Conservation (phyloP, 2,113 vertebrate species). For the Procavia capensis region DNA sequence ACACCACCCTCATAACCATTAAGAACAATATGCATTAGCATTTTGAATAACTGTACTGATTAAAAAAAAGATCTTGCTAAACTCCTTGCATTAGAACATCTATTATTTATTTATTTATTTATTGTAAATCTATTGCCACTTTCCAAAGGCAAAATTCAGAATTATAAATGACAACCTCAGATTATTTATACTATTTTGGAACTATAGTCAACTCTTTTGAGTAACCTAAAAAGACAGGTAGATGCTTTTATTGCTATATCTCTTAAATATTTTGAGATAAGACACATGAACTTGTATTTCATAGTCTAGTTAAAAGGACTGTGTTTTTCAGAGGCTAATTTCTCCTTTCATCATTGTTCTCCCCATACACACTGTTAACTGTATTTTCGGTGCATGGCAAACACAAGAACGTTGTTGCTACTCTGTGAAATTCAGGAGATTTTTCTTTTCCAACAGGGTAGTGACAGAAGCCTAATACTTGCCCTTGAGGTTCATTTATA, state of each 20-base stretch:
- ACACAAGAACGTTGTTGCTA: constrained; percentile 63
- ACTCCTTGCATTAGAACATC: constrained; percentile 29
- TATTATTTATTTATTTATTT: constrained; percentile 50
- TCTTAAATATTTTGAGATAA: constrained; percentile 58
- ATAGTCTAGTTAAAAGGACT: constrained; percentile 7
- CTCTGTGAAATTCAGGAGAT: constrained; percentile 46
- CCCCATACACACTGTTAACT: background rate
- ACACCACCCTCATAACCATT: background rate
- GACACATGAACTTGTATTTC: constrained; percentile 53
- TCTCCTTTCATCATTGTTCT: constrained; percentile 64
- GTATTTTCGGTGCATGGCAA: constrained; percentile 53
- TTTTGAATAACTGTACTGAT: background rate
- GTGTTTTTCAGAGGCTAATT: constrained; percentile 56
- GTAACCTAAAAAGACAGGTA: background rate
- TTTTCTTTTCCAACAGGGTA: constrained; percentile 29
- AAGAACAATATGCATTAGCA: background rate
- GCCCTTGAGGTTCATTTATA: background rate
- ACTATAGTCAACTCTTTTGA: background rate
- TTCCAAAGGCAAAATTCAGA: background rate
- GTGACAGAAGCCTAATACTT: constrained; percentile 28
- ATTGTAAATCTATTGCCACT: background rate
- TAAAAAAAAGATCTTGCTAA: background rate
- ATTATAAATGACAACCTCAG: background rate
- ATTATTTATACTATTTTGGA: background rate
- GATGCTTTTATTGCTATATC: background rate